Evolutionary conservation across 1,140 invertebrate species (phyloP), one percentile per base, ranked within the genome.

Genomic region (Drosophila tsacasi): DNA sequence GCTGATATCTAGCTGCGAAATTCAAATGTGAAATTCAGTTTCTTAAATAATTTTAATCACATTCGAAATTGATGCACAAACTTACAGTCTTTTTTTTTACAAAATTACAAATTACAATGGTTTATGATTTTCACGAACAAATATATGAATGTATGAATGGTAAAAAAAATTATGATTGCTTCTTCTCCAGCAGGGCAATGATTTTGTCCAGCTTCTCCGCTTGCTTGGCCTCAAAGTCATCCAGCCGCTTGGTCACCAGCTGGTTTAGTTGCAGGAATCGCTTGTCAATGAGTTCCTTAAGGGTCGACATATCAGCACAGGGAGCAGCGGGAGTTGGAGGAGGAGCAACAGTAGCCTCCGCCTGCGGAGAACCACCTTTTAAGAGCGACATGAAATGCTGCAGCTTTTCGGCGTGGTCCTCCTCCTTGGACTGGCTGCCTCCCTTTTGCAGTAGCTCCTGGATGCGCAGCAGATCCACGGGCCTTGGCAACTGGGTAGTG

Each of bases 401-500:
- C 19, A 86, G 42, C 46, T 83, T 92, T 12, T 83, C 73, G 13
- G 66, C 57, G 7, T 68, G 74, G 5, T 84, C 72, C 17, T 79
- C 73, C 5, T 76, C 5, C 9, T 67, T 69, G 3, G n/a, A 25
- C 25, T 44, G 30, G 19, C 52, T 39, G 40, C 78, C 73, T 10
- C 75, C 73, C 50, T 44, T 83, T 52, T 81, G 65, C 7, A 92
- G 57, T 15, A 92, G 39, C 27, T 92, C 76, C 42, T 92, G 83
- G 44, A 92, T 81, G 49, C 81, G 81, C 8, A 71, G 46, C 21
- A 91, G 39, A 52, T 92, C 82, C 47, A 85, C 55, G 12, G 79
- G 49, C 25, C 82, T 81, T 10, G 77, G 77, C 50, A 81, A 3
- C 58, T 91, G 83, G 12, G 91, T 92, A 5, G 91, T 92, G 17